These are phyloP conservation scores for Drosophila bunnanda DNA, from an alignment of 2,888 invertebrate species.

Conservation along the genomic window DNA sequence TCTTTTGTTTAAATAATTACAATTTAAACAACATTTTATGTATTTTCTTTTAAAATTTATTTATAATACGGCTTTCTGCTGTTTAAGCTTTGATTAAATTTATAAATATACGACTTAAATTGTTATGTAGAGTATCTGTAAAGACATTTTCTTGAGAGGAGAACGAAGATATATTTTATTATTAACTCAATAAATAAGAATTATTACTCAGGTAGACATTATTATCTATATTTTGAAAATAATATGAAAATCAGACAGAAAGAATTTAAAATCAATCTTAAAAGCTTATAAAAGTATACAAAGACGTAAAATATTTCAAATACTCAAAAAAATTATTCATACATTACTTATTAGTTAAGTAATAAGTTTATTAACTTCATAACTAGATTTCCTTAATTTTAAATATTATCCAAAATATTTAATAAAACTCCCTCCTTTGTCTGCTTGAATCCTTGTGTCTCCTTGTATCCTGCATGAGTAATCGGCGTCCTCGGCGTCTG, in stretches of 20 bases:
- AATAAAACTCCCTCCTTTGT: neutral
- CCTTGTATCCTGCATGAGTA: constrained; percentile 11
- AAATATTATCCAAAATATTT: too few relatives aligned
- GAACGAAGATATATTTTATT: neutral
- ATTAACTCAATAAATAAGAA: too few relatives aligned
- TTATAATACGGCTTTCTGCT: neutral
- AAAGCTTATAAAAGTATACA: neutral
- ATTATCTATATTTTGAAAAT: too few relatives aligned
- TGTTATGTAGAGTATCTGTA: too few relatives aligned
- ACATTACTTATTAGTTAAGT: too few relatives aligned
- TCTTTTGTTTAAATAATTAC: neutral
- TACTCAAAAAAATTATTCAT: too few relatives aligned
- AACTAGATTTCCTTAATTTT: neutral
- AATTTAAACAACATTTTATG: neutral
- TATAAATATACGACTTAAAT: neutral
- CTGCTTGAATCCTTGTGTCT: neutral
- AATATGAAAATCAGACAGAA: neutral
- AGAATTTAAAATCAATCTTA: neutral
- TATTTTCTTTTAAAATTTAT: neutral
- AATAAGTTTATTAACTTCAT: too few relatives aligned
- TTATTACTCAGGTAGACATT: too few relatives aligned
- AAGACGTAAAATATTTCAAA: too few relatives aligned
- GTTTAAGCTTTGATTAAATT: neutral
- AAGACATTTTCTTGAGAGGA: neutral
- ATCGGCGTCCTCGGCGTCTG: neutral